Evolutionary conservation across 1,140 invertebrate genomes (phyloP), one percentile per base, ranked within the genome.

Genomic region (Latrodectus geometricus): DNA sequence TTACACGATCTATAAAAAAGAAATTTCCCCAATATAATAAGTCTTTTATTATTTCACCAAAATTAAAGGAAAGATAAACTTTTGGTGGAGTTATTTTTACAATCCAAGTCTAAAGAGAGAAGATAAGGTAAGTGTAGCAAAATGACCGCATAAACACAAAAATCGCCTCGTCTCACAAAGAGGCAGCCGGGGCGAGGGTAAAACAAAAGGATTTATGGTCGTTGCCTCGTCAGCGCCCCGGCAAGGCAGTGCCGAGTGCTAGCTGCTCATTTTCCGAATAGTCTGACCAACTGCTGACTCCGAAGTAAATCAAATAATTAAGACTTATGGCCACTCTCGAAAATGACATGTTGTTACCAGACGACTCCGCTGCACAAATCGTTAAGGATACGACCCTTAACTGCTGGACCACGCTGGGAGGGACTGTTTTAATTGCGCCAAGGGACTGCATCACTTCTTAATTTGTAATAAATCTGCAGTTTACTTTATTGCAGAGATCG

Each of bases 281-380:
- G 68, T 11, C 21, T 69, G 68, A 35, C 35, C 68, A 23, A 69
- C 17, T 69, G 68, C 68, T 69, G 68, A 69, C 68, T n/a, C 14
- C 9, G 68, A n/a, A 69, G 68, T 69, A 69, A 69, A 69, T 69
- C 68, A 20, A n/a, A 69, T 69, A 69, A 69, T 69, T 69, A 69
- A 69, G 68, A 69, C 68, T 20, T 69, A 69, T 23, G 20, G 68
- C 68, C 68, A 69, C 68, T 69, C 17, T 23, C 9, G 68, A 20
- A 20, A 23, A 69, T 69, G 68, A 69, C 68, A 69, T 20, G 68
- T 69, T 69, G 68, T 23, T 69, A 23, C 54, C 17, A 17, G 54
- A 61, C 11, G 54, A 61, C 54, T 14, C 17, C 8, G 54, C 54
- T 17, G 54, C 54, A 61, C 54, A 17, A 61, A 61, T 61, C 54